Percentiles rank a stretch among this genome's conserved stretches.
phyloP scores from a whole-genome alignment of 2,113 vertebrate species.

The Xerus inauris region DNA sequence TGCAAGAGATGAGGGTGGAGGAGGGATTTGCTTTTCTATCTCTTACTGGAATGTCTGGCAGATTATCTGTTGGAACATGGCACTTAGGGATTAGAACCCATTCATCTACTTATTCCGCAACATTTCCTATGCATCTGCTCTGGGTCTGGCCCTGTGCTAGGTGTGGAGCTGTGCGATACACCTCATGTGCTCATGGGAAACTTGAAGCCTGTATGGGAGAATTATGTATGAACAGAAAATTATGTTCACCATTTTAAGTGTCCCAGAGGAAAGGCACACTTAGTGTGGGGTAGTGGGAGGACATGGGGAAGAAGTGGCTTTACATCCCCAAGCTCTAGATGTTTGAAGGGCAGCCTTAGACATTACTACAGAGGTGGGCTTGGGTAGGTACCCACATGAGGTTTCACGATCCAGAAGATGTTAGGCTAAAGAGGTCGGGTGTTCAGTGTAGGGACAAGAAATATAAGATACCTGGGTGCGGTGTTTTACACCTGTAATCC shows the following conservation, averaged over 20 bases:
- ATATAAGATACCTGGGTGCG: too few species aligned
- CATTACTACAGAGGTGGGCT: neutral
- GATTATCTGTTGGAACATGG: neutral
- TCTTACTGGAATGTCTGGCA: neutral
- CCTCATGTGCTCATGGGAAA: neutral
- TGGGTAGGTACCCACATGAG: neutral
- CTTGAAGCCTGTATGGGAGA: neutral
- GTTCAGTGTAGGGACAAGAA: neutral
- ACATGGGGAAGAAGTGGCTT: neutral
- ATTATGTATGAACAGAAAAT: neutral
- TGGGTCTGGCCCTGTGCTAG: neutral
- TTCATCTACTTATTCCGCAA: neutral
- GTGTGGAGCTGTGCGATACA: neutral
- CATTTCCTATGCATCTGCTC: slow-evolving; percentile 26
- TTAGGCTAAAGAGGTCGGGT: neutral
- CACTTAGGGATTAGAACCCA: neutral
- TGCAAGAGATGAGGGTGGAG: neutral
- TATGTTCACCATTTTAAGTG: neutral
- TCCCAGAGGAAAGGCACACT: neutral
- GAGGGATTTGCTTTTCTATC: neutral
- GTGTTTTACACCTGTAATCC: too few species aligned
- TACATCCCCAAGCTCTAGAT: neutral
- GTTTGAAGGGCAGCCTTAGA: neutral
- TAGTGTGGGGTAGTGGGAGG: neutral
- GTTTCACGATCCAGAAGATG: neutral